These are phyloP conservation scores for Napeogenes sylphis DNA, from an alignment of 2,888 invertebrate species.

Conservation along the genomic window DNA sequence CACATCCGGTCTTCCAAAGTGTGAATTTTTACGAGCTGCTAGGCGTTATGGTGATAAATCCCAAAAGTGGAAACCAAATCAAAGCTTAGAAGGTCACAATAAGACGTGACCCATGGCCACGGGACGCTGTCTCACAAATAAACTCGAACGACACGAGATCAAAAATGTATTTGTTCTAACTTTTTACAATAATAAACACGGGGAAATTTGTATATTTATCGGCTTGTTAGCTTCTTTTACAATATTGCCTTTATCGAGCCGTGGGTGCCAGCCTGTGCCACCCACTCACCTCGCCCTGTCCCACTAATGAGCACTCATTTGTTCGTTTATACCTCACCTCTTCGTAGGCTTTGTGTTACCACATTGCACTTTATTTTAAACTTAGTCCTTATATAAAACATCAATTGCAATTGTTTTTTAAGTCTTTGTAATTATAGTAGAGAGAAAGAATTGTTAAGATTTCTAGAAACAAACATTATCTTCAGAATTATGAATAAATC, in stretches of 20 bases:
- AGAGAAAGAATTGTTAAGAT: too few relatives aligned
- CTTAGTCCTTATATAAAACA: neutral
- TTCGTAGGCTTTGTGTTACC: slow-evolving; percentile 54
- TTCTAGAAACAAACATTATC: too few relatives aligned
- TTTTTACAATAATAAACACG: slow-evolving; percentile 46
- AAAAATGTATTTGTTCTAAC: slow-evolving; percentile 41
- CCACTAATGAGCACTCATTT: slow-evolving; percentile 53
- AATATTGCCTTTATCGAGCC: slow-evolving; percentile 67
- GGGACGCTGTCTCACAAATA: slow-evolving; percentile 49
- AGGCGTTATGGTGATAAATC: slow-evolving; percentile 78
- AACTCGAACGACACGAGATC: slow-evolving; percentile 48
- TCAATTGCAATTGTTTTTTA: neutral
- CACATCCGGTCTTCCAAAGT: slow-evolving; percentile 60
- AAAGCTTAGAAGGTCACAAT: slow-evolving; percentile 85
- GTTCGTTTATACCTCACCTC: slow-evolving; percentile 58
- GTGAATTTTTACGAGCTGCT: slow-evolving; percentile 51
- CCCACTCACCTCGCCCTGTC: slow-evolving; percentile 57
- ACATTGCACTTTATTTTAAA: slow-evolving; percentile 55
- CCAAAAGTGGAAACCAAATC: slow-evolving; percentile 89
- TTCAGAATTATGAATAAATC: too few relatives aligned
- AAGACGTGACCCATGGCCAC: slow-evolving; percentile 82
- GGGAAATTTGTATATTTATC: slow-evolving; percentile 56
- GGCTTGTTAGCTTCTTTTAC: slow-evolving; percentile 64
- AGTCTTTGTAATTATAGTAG: neutral
- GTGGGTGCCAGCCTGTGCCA: slow-evolving; percentile 74